Percentiles rank a stretch among this genome's conserved stretches.
Conservation (phyloP, 1,140 invertebrate genomes). For the Dreissena polymorpha region DNA sequence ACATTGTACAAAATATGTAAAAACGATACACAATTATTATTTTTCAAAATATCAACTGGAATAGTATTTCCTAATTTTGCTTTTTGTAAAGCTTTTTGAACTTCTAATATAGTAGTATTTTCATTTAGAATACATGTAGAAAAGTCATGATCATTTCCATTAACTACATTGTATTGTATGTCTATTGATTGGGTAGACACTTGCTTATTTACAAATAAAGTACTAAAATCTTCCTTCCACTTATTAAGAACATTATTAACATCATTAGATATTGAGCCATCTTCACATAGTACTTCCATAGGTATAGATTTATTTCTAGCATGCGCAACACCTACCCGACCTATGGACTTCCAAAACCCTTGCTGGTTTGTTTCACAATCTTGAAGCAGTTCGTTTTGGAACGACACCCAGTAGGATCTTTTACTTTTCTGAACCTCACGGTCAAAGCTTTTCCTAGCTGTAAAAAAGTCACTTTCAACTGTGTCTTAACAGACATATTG, state of each 20-base stretch:
- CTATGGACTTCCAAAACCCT: constrained; percentile 22
- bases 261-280: constrained; percentile 1
- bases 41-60: not conserved
- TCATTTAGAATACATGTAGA: not conserved
- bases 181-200: no score
- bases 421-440: no score
- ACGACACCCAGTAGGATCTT: no score
- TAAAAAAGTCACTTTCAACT: not conserved
- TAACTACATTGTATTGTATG: not conserved
- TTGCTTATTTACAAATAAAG: not conserved
- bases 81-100: not conserved
- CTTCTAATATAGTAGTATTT: constrained; percentile 1
- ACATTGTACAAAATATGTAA: not conserved
- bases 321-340: not conserved
- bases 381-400: not conserved
- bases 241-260: not conserved
- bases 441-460: constrained; percentile 11
- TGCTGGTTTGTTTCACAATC: constrained; percentile 7
- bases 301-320: not conserved
- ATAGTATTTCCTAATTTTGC: not conserved
- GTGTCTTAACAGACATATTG: not conserved
- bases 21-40: not conserved
- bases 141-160: not conserved
- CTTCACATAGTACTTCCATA: constrained; percentile 9
- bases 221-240: constrained; percentile 20